A percentile compares a stretch with the other conserved stretches of the same genome.
These are phyloP conservation scores for Gobio gobio DNA, from an alignment of 2,113 vertebrate genomes.

Conservation along the genomic window DNA sequence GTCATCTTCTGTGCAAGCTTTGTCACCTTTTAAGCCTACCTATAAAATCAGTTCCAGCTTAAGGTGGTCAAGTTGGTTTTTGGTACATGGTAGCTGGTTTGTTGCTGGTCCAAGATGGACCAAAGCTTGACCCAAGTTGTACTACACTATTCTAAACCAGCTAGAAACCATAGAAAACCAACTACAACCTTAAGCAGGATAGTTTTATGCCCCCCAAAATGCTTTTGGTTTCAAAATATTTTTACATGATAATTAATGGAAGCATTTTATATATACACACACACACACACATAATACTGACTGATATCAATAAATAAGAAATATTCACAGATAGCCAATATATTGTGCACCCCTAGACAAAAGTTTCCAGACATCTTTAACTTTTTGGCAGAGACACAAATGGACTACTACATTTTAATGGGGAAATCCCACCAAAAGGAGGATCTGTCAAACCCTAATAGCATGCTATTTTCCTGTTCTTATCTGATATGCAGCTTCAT, in stretches of 20 bases:
- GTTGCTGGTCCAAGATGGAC: not conserved
- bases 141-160: not conserved
- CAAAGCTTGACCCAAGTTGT: not conserved
- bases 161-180: not conserved
- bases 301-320: not conserved
- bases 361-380: not conserved
- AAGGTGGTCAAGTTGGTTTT: not conserved
- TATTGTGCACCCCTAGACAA: not conserved
- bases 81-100: not conserved
- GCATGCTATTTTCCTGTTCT: not conserved
- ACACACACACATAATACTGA: not conserved
- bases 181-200: not conserved
- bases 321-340: not conserved
- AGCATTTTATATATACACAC: not conserved
- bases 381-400: not conserved
- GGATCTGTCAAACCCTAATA: not conserved
- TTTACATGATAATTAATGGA: not conserved
- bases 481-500: not conserved
- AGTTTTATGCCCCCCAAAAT: not conserved
- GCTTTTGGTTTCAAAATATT: not conserved
- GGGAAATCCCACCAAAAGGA: not conserved
- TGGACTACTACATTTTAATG: not conserved
- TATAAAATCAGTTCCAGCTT: not conserved
- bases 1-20: constrained; percentile 7
- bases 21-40: not conserved